Conservation (phyloP, 2,797 vertebrate genomes). For the Clarias platycephalus region DNA sequence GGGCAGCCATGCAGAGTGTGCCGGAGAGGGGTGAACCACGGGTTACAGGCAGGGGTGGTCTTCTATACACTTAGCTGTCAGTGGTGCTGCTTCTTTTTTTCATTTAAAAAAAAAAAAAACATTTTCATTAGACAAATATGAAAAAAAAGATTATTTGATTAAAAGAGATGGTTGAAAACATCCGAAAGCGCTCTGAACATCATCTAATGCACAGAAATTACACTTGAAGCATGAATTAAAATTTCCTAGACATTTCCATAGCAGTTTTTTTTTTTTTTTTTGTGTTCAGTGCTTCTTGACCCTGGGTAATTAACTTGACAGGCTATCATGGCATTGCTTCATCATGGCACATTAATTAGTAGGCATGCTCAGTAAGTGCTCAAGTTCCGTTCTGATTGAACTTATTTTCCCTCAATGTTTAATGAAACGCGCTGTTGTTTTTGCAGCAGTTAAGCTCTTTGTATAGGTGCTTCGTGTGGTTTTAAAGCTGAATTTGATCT, state of each 20-base stretch:
- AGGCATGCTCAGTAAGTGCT: neutral
- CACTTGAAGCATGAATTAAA: too few relatives aligned
- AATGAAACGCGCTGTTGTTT: neutral
- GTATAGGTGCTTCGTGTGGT: neutral
- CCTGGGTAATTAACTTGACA: neutral
- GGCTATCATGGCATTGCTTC: neutral
- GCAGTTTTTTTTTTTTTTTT: neutral
- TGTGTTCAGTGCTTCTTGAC: neutral
- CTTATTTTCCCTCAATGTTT: neutral
- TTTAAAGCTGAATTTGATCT: neutral
- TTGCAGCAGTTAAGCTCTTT: neutral
- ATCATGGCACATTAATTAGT: neutral
- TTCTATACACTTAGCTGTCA: neutral
- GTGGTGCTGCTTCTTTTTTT: neutral
- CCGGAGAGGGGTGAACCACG: conserved; percentile 40
- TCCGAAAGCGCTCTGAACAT: neutral
- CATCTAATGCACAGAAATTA: neutral
- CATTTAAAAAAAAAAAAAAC: too few relatives aligned
- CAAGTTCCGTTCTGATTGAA: neutral
- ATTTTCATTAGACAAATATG: neutral
- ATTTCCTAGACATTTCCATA: neutral
- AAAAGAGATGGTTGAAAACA: neutral
- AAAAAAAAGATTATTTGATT: neutral
- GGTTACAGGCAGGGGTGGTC: neutral
- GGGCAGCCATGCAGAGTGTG: conserved; percentile 40